phyloP scores from a whole-genome alignment of 1,140 invertebrate species.

The Diprion similis region DNA sequence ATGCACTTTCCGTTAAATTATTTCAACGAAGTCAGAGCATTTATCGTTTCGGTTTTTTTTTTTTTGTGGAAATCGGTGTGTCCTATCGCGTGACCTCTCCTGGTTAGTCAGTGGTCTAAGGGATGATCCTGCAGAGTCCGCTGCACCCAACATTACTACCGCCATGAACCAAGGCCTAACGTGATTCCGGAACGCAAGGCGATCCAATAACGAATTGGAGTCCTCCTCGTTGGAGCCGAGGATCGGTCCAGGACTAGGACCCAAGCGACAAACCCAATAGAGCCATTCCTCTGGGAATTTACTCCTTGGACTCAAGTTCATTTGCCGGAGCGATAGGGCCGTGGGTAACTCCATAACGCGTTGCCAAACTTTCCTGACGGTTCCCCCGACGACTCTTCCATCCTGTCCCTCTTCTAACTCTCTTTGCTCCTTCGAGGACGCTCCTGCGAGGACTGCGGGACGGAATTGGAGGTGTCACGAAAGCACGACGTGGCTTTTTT shows the following conservation, averaged over 20 bases:
- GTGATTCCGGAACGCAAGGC: neutral
- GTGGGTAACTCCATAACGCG: conserved; percentile 1
- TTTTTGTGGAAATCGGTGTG: too few species aligned
- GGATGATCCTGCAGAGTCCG: neutral
- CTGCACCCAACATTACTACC: too few species aligned
- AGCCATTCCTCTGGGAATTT: neutral
- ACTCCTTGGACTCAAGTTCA: neutral
- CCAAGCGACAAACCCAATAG: neutral
- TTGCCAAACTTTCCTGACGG: conserved; percentile 7
- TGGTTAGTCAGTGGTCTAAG: too few species aligned
- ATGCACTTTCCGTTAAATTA: too few species aligned
- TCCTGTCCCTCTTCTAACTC: neutral
- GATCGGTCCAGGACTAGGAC: neutral
- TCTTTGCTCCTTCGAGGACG: neutral
- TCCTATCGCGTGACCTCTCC: too few species aligned
- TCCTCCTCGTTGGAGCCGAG: neutral
- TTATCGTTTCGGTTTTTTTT: too few species aligned
- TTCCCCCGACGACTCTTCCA: neutral
- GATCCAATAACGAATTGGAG: conserved; percentile 7
- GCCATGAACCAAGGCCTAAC: neutral
- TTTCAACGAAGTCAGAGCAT: too few species aligned
- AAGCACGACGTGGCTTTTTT: too few species aligned
- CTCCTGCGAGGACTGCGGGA: neutral
- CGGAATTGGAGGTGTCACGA: too few species aligned
- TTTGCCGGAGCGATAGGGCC: neutral